These are phyloP conservation scores for Pissodes strobi DNA, from an alignment of 1,140 invertebrate genomes.

Conservation along the genomic window DNA sequence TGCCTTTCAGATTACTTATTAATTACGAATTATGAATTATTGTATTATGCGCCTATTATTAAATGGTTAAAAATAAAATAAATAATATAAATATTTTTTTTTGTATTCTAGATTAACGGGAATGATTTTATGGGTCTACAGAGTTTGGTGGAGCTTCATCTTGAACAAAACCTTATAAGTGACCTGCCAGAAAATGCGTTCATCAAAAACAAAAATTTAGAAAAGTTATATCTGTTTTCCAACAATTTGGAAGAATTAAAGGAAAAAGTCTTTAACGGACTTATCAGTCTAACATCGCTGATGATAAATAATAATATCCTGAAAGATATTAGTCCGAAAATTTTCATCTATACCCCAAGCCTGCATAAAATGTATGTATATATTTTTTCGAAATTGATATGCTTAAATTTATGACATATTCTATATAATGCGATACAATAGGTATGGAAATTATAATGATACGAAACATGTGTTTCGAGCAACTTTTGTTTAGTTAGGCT, in stretches of 20 bases:
- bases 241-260: constrained; percentile 51
- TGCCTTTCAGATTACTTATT: no score
- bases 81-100: not conserved
- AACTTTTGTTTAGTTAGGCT: no score
- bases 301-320: constrained; percentile 54
- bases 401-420: not conserved
- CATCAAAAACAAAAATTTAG: constrained; percentile 40
- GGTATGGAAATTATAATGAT: no score
- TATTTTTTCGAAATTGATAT: no score
- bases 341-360: constrained; percentile 48
- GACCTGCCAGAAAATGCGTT: constrained; percentile 50
- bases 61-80: no score
- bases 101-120: constrained; percentile 40
- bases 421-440: not conserved
- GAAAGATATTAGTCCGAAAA: constrained; percentile 42
- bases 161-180: constrained; percentile 51
- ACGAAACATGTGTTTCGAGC: no score
- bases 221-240: constrained; percentile 52
- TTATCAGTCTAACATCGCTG: constrained; percentile 48
- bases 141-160: constrained; percentile 48
- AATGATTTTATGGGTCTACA: constrained; percentile 46
- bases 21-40: no score
- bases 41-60: no score
- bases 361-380: constrained; percentile 53
- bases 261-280: constrained; percentile 47